Conservation (phyloP, 2,888 invertebrate species). For the Rhaphigaster nebulosa region DNA sequence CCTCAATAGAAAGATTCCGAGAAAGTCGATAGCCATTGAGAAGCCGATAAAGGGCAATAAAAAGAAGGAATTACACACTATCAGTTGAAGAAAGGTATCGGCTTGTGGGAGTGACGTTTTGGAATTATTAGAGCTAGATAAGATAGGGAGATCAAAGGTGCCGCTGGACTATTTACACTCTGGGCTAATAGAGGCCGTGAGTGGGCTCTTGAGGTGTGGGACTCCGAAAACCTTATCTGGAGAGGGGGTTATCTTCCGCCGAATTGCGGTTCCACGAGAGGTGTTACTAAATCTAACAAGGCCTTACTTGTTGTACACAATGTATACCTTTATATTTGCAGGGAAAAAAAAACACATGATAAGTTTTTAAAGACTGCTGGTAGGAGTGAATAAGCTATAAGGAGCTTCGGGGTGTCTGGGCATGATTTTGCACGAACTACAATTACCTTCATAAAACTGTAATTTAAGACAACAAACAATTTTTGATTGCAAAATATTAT, state of each 20-base stretch:
- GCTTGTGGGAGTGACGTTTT: slow-evolving; percentile 16
- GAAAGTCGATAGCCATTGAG: slow-evolving; percentile 39
- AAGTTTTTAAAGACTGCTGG: too few species aligned
- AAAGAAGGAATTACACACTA: slow-evolving; percentile 31
- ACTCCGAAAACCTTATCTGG: background rate
- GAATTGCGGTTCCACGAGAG: background rate
- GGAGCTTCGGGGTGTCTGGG: too few species aligned
- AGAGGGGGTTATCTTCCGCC: background rate
- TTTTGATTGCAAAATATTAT: too few species aligned
- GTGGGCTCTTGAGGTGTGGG: background rate
- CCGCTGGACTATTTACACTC: slow-evolving; percentile 26
- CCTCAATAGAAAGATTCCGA: slow-evolving; percentile 15
- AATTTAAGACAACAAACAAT: too few species aligned
- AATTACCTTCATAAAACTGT: too few species aligned
- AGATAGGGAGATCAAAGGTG: slow-evolving; percentile 26
- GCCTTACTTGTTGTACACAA: background rate
- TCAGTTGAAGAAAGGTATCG: slow-evolving; percentile 39
- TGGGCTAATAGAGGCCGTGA: background rate
- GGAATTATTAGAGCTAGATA: slow-evolving; percentile 32
- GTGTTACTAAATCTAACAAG: background rate
- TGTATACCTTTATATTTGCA: background rate
- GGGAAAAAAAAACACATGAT: too few species aligned
- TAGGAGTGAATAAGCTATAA: too few species aligned
- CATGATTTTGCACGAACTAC: too few species aligned
- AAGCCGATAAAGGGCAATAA: slow-evolving; percentile 40